A percentile compares a stretch with the other conserved stretches of the same genome.
These are phyloP conservation scores for Sabatieria punctata DNA, from an alignment of 2,888 invertebrate genomes.

Conservation along the genomic window DNA sequence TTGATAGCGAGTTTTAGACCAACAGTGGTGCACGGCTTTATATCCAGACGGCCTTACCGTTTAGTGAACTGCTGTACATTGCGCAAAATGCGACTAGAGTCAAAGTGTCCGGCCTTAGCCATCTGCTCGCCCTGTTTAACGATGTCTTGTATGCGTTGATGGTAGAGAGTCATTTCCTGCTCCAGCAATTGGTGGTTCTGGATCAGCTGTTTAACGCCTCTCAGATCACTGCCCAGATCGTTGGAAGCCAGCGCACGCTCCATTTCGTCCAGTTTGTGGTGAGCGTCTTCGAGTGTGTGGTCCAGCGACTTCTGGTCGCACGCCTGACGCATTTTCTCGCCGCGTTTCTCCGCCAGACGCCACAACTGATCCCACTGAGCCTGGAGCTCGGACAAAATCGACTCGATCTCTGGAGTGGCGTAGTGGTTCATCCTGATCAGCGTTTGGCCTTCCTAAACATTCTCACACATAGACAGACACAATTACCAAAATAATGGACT, in stretches of 20 bases:
- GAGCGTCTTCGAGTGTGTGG: constrained; percentile 68
- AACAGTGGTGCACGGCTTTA: too few relatives aligned
- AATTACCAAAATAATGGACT: too few relatives aligned
- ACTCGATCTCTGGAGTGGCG: constrained; percentile 47
- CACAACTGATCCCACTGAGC: constrained; percentile 58
- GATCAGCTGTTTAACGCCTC: constrained; percentile 73
- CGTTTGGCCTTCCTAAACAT: constrained; percentile 47
- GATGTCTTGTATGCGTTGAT: constrained; percentile 58
- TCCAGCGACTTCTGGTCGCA: constrained; percentile 49
- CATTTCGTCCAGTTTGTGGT: constrained; percentile 65
- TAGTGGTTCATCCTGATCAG: constrained; percentile 55
- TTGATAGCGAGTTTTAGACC: too few relatives aligned
- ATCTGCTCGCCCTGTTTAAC: constrained; percentile 62
- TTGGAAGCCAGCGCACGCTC: constrained; percentile 52
- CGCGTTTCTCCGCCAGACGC: constrained; percentile 48
- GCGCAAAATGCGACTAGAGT: constrained; percentile 63
- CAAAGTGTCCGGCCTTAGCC: constrained; percentile 84
- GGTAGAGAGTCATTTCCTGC: constrained; percentile 65
- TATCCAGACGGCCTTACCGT: too few relatives aligned
- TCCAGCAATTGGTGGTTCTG: constrained; percentile 66
- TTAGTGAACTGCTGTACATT: constrained; percentile 56
- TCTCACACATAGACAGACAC: too few relatives aligned
- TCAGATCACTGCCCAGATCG: constrained; percentile 68
- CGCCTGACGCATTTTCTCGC: constrained; percentile 64
- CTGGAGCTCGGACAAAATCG: constrained; percentile 51